These are phyloP conservation scores for Cyanistes caeruleus DNA, from an alignment of 2,113 vertebrate species.

Conservation along the genomic window DNA sequence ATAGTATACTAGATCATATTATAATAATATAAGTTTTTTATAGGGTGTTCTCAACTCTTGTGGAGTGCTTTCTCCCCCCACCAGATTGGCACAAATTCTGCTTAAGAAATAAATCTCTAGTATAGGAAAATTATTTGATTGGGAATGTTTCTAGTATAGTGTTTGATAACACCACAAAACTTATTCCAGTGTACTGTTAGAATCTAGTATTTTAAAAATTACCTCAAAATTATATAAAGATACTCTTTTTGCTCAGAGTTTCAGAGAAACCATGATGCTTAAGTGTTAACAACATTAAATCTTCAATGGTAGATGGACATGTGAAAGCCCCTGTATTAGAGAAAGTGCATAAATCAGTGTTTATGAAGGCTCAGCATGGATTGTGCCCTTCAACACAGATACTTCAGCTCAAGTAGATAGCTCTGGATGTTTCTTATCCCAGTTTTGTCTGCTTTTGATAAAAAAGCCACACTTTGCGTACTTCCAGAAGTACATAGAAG, in stretches of 20 bases:
- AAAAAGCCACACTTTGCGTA: not conserved
- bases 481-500: not conserved
- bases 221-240: not conserved
- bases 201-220: not conserved
- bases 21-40: not conserved
- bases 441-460: not conserved
- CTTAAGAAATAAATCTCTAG: not conserved
- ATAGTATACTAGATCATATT: not conserved
- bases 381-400: constrained; percentile 3
- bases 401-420: not conserved
- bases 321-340: not conserved
- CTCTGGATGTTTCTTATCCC: not conserved
- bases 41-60: not conserved
- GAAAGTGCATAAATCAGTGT: not conserved
- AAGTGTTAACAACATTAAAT: not conserved
- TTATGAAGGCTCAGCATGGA: not conserved
- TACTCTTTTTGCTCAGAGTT: not conserved
- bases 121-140: not conserved
- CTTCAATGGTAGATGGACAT: not conserved
- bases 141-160: not conserved
- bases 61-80: not conserved
- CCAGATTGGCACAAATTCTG: not conserved
- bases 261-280: not conserved
- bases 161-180: not conserved
- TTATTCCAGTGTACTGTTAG: not conserved